Conservation (phyloP, 1,140 invertebrate genomes). For the Maconellicoccus hirsutus region DNA sequence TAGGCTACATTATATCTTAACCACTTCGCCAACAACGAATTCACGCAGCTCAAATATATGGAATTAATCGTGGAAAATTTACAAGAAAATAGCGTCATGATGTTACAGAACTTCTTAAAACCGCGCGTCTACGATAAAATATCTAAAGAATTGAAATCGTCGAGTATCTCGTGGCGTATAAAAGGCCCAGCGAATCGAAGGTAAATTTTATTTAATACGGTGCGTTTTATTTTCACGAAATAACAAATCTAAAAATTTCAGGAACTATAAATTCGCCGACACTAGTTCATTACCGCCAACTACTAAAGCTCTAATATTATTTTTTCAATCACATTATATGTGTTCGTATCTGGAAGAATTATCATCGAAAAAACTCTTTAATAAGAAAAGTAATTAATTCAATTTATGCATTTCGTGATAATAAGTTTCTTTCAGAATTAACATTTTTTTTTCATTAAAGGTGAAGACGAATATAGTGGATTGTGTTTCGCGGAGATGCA, state of each 20-base stretch:
- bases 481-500: not conserved
- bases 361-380: not conserved
- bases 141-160: not conserved
- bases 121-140: not conserved
- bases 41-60: not conserved
- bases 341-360: conserved; percentile 13
- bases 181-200: conserved; percentile 7
- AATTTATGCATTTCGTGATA: no score
- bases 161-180: not conserved
- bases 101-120: conserved; percentile 6
- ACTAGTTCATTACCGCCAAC: not conserved
- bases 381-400: not conserved
- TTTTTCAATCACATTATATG: conserved; percentile 4
- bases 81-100: not conserved
- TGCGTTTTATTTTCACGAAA: not conserved
- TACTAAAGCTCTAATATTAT: not conserved
- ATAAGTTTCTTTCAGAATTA: no score
- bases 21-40: not conserved
- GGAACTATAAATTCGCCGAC: not conserved
- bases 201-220: not conserved
- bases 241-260: not conserved
- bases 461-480: not conserved
- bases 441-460: not conserved
- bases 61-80: not conserved
- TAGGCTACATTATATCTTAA: not conserved